A percentile compares a stretch with the other conserved stretches of the same genome.
These are phyloP conservation scores for Agraylea sexmaculata DNA, from an alignment of 1,140 invertebrate species.

Conservation along the genomic window DNA sequence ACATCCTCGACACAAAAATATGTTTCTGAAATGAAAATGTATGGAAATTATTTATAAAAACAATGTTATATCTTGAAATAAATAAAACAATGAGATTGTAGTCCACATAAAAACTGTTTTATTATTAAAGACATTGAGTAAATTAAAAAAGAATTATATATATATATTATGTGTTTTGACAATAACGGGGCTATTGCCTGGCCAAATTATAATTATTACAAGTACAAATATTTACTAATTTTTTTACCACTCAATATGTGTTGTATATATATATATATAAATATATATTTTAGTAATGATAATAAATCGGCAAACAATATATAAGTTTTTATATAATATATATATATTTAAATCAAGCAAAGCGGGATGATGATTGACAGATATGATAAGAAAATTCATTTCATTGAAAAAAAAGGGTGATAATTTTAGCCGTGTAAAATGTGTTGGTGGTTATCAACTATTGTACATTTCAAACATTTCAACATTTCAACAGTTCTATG, in stretches of 20 bases:
- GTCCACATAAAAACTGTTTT: conserved; percentile 23
- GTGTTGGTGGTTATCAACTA: no score
- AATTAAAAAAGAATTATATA: conserved; percentile 19
- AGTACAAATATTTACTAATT: conserved; percentile 11
- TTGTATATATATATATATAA: conserved; percentile 6
- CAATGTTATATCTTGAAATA: conserved; percentile 19
- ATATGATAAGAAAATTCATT: no score
- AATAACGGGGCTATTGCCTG: conserved; percentile 12
- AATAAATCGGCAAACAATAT: no score
- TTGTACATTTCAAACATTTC: conserved; percentile 33
- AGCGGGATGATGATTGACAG: conserved; percentile 42
- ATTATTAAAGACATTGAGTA: conserved; percentile 21
- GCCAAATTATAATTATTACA: conserved; percentile 17
- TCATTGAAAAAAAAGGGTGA: no score
- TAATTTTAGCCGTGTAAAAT: conserved; percentile 23
- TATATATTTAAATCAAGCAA: conserved; percentile 38
- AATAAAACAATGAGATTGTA: conserved; percentile 22
- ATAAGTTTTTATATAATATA: no score
- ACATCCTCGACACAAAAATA: no score
- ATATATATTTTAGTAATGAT: conserved; percentile 27
- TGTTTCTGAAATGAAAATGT: no score
- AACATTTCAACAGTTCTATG: conserved; percentile 34
- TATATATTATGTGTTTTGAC: no score
- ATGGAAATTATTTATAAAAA: no score
- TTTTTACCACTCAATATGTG: conserved; percentile 16